Evolutionary conservation across 2,888 invertebrate species (phyloP), one percentile per base, ranked within the genome.

Genomic region (Acrocera orbiculus): DNA sequence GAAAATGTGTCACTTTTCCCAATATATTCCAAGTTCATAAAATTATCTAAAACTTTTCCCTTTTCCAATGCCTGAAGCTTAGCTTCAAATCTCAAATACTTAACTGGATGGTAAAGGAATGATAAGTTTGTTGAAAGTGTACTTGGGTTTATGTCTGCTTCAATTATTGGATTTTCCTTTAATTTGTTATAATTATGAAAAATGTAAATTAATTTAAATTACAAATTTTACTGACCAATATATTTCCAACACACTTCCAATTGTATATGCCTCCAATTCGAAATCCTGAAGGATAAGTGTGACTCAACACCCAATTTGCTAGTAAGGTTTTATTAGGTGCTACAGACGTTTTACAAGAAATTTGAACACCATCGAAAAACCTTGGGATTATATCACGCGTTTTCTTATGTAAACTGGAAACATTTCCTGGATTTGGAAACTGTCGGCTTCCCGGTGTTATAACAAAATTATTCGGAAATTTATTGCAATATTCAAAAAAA

Each of bases 111-210:
- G 36, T 54, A 59, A 1, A 55, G 29, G 3, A 56, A 39, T 5
- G 49, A 47, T 17, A 60, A 41, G 40, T 60, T 58, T 27, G 57
- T 51, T 1, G 59, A 50, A 36, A 59, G 40, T 7, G 54, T 52
- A 4, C 51, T 48, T 1, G 59, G 59, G 45, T 60, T 55, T 22
- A 60, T 55, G 37, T 60, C 56, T 3, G 56, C 58, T 14, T 46
- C 41, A 24, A 60, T 49, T 5, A 49, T 53, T 19, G 59, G 59
- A 3, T 58, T 56, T 34, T 50, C 44, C 59, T 59, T 11, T 1
- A 35, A 30, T 31, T 16, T 11, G 22, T 26, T 28, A 28, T n/a
- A 6, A 10, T 17, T 15, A 29, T 15, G 4, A 23, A 14, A 25
- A 27, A 30, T 19, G 27, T n/a, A 24, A 19, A 24, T 32, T 25